phyloP scores from a whole-genome alignment of 2,113 vertebrate genomes.

The Diphyllodes magnificus region DNA sequence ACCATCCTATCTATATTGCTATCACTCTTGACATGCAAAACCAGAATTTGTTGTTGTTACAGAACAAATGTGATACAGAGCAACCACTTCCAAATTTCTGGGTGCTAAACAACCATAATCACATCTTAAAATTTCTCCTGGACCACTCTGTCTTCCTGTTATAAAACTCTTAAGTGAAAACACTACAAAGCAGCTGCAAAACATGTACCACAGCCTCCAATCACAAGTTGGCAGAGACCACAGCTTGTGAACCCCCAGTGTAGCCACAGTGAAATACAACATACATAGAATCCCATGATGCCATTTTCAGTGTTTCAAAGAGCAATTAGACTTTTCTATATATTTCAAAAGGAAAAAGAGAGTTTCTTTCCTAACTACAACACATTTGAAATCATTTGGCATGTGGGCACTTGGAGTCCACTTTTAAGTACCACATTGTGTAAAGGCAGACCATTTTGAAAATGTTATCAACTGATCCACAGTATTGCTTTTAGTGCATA shows the following conservation, averaged over 20 bases:
- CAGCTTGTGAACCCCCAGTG: not conserved
- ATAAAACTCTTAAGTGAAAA: not conserved
- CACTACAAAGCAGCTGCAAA: not conserved
- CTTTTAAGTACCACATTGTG: not conserved
- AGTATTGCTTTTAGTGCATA: not conserved
- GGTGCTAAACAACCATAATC: not conserved
- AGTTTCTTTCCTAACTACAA: not conserved
- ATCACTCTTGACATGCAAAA: not conserved
- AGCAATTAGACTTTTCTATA: not conserved
- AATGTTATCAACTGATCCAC: not conserved
- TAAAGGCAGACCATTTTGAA: constrained; percentile 7
- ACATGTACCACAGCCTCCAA: not conserved
- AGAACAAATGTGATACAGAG: not conserved
- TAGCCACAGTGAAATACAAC: not conserved
- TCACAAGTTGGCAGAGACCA: not conserved
- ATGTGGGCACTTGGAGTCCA: not conserved
- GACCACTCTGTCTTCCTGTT: not conserved
- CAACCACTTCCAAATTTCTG: not conserved
- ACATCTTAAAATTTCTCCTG: not conserved
- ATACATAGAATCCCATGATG: not conserved
- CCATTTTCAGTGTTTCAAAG: not conserved
- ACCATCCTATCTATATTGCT: not conserved
- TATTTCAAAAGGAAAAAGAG: not conserved
- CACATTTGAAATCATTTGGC: not conserved
- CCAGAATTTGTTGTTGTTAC: not conserved